A percentile compares a stretch with the other conserved stretches of the same genome.
These are phyloP conservation scores for Bradysia coprophila DNA, from an alignment of 1,140 invertebrate species.

Conservation along the genomic window DNA sequence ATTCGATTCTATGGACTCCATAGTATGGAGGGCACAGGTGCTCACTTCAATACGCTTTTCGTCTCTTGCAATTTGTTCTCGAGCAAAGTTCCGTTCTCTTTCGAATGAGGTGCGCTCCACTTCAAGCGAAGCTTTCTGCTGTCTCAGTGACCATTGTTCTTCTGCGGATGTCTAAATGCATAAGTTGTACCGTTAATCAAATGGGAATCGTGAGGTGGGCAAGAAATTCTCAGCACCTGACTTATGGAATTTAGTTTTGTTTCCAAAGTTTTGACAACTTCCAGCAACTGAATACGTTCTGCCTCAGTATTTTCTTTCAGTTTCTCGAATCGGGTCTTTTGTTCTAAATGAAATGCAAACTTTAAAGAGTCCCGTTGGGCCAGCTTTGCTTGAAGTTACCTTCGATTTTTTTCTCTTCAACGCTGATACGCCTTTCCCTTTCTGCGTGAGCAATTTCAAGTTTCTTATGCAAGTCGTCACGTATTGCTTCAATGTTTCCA, in stretches of 20 bases:
- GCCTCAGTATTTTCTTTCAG: constrained; percentile 22
- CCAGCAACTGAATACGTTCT: constrained; percentile 27
- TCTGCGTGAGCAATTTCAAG: constrained; percentile 17
- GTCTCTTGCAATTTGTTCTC: constrained; percentile 18
- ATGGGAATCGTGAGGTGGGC: too few relatives aligned
- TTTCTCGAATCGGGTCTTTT: constrained; percentile 19
- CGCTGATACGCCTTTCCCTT: constrained; percentile 16
- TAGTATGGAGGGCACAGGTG: not conserved
- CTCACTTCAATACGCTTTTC: constrained; percentile 14
- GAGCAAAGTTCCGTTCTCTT: constrained; percentile 22
- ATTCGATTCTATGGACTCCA: not conserved
- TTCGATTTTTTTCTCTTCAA: constrained; percentile 22
- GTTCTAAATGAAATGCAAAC: constrained; percentile 1
- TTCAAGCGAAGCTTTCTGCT: constrained; percentile 19
- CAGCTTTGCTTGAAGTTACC: constrained; percentile 8
- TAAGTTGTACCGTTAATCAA: too few relatives aligned
- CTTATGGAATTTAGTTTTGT: constrained; percentile 21
- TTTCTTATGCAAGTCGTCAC: constrained; percentile 16
- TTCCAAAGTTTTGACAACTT: constrained; percentile 25
- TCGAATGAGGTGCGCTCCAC: constrained; percentile 22
- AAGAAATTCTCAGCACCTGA: too few relatives aligned
- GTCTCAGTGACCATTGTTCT: constrained; percentile 25
- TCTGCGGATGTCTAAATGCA: constrained; percentile 18
- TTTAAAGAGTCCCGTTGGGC: not conserved
- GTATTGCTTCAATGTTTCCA: constrained; percentile 11